Percentiles rank a stretch among this genome's conserved stretches.
Evolutionary conservation across 2,113 vertebrate species (phyloP).

Genomic region (Zosterops hypoxanthus): DNA sequence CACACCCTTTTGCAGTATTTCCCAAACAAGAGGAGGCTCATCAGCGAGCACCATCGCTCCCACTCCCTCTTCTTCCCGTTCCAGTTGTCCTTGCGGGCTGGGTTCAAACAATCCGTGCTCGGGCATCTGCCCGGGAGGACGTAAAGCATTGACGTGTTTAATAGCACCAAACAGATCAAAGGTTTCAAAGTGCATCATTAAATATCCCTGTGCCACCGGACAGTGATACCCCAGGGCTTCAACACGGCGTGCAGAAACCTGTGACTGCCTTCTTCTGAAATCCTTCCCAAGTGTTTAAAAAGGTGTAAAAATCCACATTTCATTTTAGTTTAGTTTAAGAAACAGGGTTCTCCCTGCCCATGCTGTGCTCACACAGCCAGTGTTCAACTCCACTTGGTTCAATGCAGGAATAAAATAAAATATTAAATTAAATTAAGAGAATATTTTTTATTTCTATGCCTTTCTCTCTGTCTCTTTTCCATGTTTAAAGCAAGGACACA

Average conservation of each 20-base stretch:
- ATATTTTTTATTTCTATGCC: not conserved
- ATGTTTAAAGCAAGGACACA: not conserved
- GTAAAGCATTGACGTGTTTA: not conserved
- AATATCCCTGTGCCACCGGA: fast-evolving
- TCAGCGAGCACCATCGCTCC: fast-evolving
- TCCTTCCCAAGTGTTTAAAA: not conserved
- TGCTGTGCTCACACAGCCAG: not conserved
- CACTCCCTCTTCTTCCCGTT: not conserved
- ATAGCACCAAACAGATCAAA: not conserved
- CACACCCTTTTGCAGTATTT: not conserved
- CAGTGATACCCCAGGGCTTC: not conserved
- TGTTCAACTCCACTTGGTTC: not conserved
- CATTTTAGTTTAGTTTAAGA: not conserved
- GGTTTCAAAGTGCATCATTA: not conserved
- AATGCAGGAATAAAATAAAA: not conserved
- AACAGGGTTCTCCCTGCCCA: not conserved
- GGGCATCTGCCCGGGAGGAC: not conserved
- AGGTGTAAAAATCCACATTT: not conserved
- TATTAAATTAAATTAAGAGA: not conserved
- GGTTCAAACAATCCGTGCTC: not conserved
- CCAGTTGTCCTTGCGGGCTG: not conserved
- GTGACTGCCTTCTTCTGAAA: not conserved
- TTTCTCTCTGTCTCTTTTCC: not conserved
- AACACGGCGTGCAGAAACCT: not conserved
- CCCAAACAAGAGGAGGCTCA: not conserved